Evolutionary conservation across 2,797 vertebrate species (phyloP).

Genomic region (Momotus momota): DNA sequence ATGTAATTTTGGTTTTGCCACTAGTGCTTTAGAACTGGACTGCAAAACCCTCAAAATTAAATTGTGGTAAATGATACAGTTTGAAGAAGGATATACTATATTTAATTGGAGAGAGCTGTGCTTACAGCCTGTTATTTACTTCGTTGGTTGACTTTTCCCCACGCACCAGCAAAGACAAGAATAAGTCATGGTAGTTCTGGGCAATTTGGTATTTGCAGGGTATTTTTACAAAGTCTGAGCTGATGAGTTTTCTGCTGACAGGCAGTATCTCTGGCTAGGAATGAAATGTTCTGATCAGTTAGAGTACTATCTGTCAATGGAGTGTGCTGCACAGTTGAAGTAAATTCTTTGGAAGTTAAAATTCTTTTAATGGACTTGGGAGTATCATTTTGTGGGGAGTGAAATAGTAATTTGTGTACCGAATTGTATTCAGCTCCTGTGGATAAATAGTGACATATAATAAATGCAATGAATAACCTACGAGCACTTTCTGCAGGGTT

Average conservation of each 20-base stretch:
- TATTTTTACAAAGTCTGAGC: not conserved
- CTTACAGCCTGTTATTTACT: constrained; percentile 19
- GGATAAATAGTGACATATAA: not conserved
- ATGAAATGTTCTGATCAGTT: not conserved
- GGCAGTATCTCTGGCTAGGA: not conserved
- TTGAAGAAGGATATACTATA: not conserved
- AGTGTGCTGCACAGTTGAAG: not conserved
- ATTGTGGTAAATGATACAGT: not conserved
- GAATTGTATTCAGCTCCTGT: not conserved
- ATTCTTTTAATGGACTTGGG: not conserved
- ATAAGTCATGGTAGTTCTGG: not conserved
- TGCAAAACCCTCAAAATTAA: not conserved
- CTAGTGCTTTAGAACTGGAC: constrained; percentile 27
- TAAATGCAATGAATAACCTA: not conserved
- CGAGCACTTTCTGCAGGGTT: not conserved
- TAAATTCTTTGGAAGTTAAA: not conserved
- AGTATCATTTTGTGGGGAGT: not conserved
- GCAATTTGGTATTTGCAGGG: not conserved
- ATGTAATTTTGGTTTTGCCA: not conserved
- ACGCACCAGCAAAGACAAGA: not conserved
- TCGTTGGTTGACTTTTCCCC: not conserved
- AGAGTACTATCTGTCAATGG: not conserved
- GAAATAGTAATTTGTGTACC: not conserved
- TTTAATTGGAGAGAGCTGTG: constrained; percentile 14
- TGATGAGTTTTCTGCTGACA: constrained; percentile 3